A percentile compares a stretch with the other conserved stretches of the same genome.
phyloP scores from a whole-genome alignment of 2,797 vertebrate genomes.

The Tenualosa ilisha region DNA sequence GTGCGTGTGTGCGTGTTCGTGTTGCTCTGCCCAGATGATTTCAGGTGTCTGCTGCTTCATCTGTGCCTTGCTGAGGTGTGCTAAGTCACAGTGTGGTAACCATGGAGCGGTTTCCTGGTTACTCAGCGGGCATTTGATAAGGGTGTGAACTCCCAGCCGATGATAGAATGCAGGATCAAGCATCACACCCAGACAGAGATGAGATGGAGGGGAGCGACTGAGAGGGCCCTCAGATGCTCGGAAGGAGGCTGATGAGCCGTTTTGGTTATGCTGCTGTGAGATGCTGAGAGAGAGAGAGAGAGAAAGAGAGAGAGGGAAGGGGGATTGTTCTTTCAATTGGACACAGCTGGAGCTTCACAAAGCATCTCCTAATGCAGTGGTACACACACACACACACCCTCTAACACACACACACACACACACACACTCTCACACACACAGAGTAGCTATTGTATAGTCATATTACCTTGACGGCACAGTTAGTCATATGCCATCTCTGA shows the following conservation, averaged over 20 bases:
- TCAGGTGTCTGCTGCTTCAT: neutral
- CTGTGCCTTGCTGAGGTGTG: neutral
- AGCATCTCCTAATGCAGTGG: neutral
- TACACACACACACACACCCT: neutral
- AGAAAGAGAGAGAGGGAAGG: neutral
- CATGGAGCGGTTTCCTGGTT: neutral
- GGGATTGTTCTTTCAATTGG: neutral
- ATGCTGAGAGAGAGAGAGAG: neutral
- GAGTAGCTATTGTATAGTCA: too few relatives aligned
- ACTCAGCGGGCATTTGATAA: neutral
- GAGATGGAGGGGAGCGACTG: neutral
- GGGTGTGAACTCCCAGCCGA: neutral
- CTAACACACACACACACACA: neutral
- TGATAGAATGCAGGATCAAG: neutral
- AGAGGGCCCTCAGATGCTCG: neutral
- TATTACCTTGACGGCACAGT: neutral
- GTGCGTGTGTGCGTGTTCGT: neutral
- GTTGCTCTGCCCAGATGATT: neutral
- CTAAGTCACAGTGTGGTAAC: neutral
- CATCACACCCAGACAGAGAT: neutral
- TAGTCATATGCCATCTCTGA: neutral
- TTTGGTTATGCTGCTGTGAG: constrained; percentile 11
- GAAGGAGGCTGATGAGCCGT: constrained; percentile 8
- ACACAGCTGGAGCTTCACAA: neutral
- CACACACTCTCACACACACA: neutral